Evolutionary conservation across 37 sponge, comb jelly and placozoan genomes (phyloP).

Genomic region (Cliona cf. orientalis): DNA sequence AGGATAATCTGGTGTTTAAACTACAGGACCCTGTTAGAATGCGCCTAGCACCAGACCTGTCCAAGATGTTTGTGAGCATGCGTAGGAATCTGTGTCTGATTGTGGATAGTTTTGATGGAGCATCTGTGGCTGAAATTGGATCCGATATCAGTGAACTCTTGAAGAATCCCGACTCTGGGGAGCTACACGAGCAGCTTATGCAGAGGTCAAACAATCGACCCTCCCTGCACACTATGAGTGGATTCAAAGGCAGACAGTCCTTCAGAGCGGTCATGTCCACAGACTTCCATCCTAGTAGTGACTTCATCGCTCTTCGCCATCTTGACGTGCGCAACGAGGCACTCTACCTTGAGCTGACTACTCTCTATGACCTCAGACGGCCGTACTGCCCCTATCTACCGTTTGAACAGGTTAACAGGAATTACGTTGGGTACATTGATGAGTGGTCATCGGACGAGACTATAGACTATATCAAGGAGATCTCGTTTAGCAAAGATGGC

Average conservation of each 20-base stretch:
- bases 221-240: conserved; percentile 27
- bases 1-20: conserved; percentile 35
- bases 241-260: not conserved
- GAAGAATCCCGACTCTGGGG: not conserved
- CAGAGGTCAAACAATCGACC: conserved; percentile 25
- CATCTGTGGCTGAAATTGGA: not conserved
- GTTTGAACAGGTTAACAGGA: not conserved
- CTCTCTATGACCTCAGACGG: conserved; percentile 31
- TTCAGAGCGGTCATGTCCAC: conserved; percentile 52
- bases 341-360: conserved; percentile 25
- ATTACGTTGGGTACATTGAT: conserved; percentile 43
- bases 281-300: conserved; percentile 44
- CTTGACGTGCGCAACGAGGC: conserved; percentile 11
- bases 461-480: conserved; percentile 60
- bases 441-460: conserved; percentile 30
- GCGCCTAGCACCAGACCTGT: conserved; percentile 55
- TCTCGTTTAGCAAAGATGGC: conserved; percentile 58
- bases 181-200: not conserved
- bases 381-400: not conserved
- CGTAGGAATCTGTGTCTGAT: conserved; percentile 25
- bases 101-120: conserved; percentile 55
- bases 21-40: conserved; percentile 42
- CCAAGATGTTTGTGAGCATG: conserved; percentile 57
- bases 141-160: not conserved
- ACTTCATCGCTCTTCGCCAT: conserved; percentile 46